A percentile compares a stretch with the other conserved stretches of the same genome.
Conservation (phyloP, 1,140 invertebrate species). For the Achroia grisella region DNA sequence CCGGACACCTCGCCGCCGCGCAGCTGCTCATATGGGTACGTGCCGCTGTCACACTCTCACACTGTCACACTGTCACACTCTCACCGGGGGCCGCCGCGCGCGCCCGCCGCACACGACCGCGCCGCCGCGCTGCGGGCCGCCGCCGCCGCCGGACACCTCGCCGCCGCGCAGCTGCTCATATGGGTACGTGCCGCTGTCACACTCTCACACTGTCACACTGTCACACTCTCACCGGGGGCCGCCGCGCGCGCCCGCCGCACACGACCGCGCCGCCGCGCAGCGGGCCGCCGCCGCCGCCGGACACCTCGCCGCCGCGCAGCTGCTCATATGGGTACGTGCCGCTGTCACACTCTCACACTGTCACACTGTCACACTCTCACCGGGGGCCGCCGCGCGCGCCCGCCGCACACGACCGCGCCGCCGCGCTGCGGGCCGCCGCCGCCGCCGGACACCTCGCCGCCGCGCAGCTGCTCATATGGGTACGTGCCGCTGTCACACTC, state of each 20-base stretch:
- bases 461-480: slow-evolving; percentile 95
- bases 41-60: no score
- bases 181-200: no score
- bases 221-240: no score
- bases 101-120: slow-evolving; percentile 70
- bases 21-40: slow-evolving; percentile 96
- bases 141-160: slow-evolving; percentile 90
- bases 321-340: slow-evolving; percentile 97
- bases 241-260: slow-evolving; percentile 64
- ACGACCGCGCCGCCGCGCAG: slow-evolving; percentile 70
- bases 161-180: slow-evolving; percentile 92
- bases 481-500: no score
- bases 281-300: slow-evolving; percentile 93
- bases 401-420: slow-evolving; percentile 69
- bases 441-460: slow-evolving; percentile 92
- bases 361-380: no score
- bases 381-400: slow-evolving; percentile 33
- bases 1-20: slow-evolving; percentile 91
- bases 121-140: slow-evolving; percentile 84
- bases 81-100: slow-evolving; percentile 31
- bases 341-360: no score
- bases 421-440: slow-evolving; percentile 87
- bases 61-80: no score
- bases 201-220: no score
- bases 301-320: slow-evolving; percentile 91